phyloP scores from a whole-genome alignment of 2,113 vertebrate species.

The Nipponia nippon region DNA sequence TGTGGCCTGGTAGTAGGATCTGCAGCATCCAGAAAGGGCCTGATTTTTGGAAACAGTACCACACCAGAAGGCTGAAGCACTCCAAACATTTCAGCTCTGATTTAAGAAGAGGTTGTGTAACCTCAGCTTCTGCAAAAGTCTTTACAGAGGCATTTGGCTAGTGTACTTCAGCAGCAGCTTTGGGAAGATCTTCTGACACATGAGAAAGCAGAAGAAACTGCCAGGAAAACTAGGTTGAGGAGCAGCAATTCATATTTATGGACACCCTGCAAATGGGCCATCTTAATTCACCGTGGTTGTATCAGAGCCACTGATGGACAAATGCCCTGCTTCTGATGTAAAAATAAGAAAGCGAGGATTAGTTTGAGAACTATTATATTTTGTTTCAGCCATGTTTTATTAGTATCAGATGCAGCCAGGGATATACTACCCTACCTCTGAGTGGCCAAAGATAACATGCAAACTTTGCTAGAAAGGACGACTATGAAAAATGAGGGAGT shows the following conservation, averaged over 20 bases:
- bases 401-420: background rate
- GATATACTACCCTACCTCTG: background rate
- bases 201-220: constrained; percentile 2
- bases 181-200: constrained; percentile 30
- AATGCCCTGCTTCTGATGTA: constrained; percentile 17
- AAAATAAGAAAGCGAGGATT: background rate
- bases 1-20: background rate
- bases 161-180: background rate
- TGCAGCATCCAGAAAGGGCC: background rate
- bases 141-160: constrained; percentile 17
- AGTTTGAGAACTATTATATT: background rate
- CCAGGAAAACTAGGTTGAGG: constrained; percentile 30
- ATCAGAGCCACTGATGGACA: background rate
- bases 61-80: background rate
- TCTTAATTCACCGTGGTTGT: background rate
- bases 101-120: background rate
- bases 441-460: constrained; percentile 42
- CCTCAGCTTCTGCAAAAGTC: constrained; percentile 32
- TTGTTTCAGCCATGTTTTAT: constrained; percentile 22
- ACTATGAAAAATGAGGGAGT: background rate
- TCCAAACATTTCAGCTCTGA: background rate
- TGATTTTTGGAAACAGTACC: background rate
- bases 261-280: background rate
- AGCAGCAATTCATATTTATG: constrained; percentile 20
- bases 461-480: background rate